These are phyloP conservation scores for Mirounga angustirostris DNA, from an alignment of 2,113 vertebrate genomes.

Conservation along the genomic window DNA sequence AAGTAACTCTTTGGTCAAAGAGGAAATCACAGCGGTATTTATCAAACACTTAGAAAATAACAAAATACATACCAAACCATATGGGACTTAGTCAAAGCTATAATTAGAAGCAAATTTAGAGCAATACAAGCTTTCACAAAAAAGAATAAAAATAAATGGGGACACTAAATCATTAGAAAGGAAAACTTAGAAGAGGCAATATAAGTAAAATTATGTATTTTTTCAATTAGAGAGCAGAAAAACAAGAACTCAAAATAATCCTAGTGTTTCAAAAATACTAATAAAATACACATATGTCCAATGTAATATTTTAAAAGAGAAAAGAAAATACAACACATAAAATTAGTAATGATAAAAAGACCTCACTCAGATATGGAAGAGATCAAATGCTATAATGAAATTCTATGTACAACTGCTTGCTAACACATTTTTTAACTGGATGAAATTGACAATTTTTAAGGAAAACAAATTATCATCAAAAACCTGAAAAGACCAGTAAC, in stretches of 20 bases:
- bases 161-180: slow-evolving; percentile 3
- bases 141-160: neutral
- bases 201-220: neutral
- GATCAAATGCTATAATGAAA: slow-evolving; percentile 34
- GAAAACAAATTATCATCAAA: slow-evolving; percentile 5
- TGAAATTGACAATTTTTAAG: slow-evolving; percentile 23
- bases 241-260: slow-evolving; percentile 54
- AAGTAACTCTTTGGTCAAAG: slow-evolving; percentile 17
- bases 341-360: neutral
- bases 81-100: neutral
- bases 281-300: neutral
- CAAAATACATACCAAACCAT: neutral
- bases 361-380: neutral
- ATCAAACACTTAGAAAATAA: slow-evolving; percentile 39
- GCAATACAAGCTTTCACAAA: slow-evolving; percentile 33
- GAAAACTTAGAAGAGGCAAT: slow-evolving; percentile 16
- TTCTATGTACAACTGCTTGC: neutral
- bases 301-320: neutral
- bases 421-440: neutral
- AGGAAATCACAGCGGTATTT: slow-evolving; percentile 51
- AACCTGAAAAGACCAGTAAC: neutral
- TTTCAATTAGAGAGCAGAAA: neutral
- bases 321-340: neutral
- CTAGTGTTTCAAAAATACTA: neutral
- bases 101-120: slow-evolving; percentile 52